Conservation (phyloP, 2,113 vertebrate genomes). For the Petrocephalus microphthalmus region DNA sequence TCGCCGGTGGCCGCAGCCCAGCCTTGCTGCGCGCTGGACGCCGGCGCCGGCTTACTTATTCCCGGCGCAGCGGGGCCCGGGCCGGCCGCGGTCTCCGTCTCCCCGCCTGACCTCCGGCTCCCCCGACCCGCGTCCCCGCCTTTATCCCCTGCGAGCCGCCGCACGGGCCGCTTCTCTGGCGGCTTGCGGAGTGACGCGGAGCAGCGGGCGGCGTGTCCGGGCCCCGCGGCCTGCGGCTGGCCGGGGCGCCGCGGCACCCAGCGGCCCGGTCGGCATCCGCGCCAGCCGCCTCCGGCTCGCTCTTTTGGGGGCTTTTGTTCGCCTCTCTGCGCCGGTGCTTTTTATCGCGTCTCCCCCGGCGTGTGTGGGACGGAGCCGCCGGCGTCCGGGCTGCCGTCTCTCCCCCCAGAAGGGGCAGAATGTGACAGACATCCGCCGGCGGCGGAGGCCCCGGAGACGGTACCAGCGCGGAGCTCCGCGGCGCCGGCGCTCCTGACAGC, state of each 20-base stretch:
- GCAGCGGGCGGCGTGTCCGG: not conserved
- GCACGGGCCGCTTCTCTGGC: not conserved
- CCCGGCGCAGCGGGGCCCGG: not conserved
- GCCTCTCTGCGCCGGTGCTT: not conserved
- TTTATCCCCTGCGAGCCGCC: not conserved
- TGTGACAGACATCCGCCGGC: not conserved
- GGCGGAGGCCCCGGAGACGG: not conserved
- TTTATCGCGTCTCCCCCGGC: not conserved
- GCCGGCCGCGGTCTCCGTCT: not conserved
- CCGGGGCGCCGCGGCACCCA: not conserved
- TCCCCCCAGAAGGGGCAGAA: not conserved
- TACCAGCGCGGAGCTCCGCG: conserved; percentile 1
- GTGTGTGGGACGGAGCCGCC: not conserved
- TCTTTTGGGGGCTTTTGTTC: not conserved
- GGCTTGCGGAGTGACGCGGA: no score
- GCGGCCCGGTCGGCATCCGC: not conserved
- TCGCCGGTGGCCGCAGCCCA: not conserved
- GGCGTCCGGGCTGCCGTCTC: not conserved
- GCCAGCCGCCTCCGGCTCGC: not conserved
- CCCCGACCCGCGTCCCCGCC: no score
- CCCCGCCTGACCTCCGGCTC: not conserved
- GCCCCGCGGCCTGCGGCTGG: not conserved
- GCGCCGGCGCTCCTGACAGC: not conserved
- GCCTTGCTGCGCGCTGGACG: not conserved
- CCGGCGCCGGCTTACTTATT: not conserved